These are phyloP conservation scores for Myodes glareolus DNA, from an alignment of 2,113 vertebrate genomes.

Conservation along the genomic window DNA sequence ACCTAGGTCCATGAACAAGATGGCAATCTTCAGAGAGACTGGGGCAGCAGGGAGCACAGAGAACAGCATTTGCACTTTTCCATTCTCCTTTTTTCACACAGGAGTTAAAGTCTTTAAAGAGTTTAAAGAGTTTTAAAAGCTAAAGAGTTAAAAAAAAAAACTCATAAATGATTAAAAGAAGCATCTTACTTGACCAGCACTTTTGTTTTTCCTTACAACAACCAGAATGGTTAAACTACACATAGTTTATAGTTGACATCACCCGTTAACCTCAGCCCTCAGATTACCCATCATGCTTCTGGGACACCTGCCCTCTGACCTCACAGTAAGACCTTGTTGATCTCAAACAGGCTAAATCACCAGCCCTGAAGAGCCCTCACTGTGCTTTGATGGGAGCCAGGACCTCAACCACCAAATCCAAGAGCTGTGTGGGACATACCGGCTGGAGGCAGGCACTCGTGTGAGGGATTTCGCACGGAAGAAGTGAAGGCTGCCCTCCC, in stretches of 20 bases:
- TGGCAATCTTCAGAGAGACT: neutral
- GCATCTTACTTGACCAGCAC: neutral
- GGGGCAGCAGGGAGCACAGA: neutral
- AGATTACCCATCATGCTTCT: neutral
- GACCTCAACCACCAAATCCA: neutral
- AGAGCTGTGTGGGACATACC: neutral
- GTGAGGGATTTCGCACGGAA: neutral
- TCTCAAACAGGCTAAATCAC: neutral
- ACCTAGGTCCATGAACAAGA: neutral
- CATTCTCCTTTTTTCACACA: neutral
- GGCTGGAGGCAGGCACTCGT: neutral
- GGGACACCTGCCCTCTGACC: slow-evolving; percentile 32
- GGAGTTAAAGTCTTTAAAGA: neutral
- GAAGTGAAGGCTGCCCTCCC: neutral
- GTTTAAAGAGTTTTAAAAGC: neutral
- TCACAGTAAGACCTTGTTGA: neutral
- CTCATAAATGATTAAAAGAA: neutral
- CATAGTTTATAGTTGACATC: neutral
- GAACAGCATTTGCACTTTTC: fast-evolving
- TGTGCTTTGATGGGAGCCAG: slow-evolving; percentile 32
- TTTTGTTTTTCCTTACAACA: neutral
- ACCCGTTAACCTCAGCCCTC: neutral
- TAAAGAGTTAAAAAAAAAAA: neutral
- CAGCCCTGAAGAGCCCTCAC: neutral
- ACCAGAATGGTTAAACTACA: neutral